phyloP scores from a whole-genome alignment of 2,888 invertebrate species.

The Loripinus fragilis region DNA sequence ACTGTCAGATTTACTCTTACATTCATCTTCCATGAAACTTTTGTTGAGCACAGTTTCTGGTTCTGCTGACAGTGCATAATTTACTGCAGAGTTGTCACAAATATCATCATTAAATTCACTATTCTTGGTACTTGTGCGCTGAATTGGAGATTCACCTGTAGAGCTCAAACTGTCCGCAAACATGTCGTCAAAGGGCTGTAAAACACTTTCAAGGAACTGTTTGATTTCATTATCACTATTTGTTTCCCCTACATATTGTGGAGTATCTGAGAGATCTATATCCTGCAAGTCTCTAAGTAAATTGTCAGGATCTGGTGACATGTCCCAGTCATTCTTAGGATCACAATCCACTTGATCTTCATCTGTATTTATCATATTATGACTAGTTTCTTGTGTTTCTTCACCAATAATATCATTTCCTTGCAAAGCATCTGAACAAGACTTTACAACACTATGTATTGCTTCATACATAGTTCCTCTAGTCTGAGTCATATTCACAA shows the following conservation, averaged over 20 bases:
- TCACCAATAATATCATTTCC: too few relatives aligned
- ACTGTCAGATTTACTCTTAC: not conserved
- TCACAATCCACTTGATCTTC: not conserved
- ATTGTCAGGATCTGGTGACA: conserved; percentile 56
- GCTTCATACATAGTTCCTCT: conserved; percentile 43
- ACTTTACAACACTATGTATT: conserved; percentile 29
- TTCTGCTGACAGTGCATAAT: not conserved
- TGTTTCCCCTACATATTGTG: conserved; percentile 43
- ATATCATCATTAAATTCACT: not conserved
- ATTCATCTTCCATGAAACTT: not conserved
- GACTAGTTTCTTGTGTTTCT: not conserved
- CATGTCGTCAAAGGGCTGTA: conserved; percentile 62
- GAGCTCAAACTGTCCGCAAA: conserved; percentile 45
- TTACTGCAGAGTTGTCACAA: not conserved
- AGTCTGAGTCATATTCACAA: conserved; percentile 23
- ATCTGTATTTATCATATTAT: not conserved
- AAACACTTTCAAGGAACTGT: conserved; percentile 56
- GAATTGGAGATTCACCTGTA: conserved; percentile 23
- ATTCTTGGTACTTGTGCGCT: conserved; percentile 5
- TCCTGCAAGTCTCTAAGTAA: conserved; percentile 42
- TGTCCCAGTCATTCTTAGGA: conserved; percentile 17
- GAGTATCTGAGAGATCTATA: conserved; percentile 51
- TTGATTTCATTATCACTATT: conserved; percentile 41
- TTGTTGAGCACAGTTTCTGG: not conserved
- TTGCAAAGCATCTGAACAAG: conserved; percentile 27